A percentile compares a stretch with the other conserved stretches of the same genome.
Evolutionary conservation across 2,888 invertebrate genomes (phyloP).

Genomic region (Eledone cirrhosa): DNA sequence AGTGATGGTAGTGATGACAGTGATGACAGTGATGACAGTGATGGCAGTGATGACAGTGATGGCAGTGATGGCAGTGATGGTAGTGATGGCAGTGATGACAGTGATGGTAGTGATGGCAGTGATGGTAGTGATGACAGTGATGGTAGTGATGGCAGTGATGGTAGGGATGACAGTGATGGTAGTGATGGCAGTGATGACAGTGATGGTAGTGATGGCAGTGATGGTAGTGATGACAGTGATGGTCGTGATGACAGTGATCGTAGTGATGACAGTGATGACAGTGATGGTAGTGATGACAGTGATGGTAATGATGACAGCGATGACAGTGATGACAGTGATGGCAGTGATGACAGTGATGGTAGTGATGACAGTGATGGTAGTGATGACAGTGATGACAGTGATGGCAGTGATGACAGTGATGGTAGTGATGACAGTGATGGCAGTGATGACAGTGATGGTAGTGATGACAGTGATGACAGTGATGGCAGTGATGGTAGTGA

Average conservation of each 20-base stretch:
- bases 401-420: constrained; percentile 10
- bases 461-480: too few relatives aligned
- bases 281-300: constrained; percentile 18
- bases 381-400: constrained; percentile 23
- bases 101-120: constrained; percentile 32
- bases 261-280: too few relatives aligned
- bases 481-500: too few relatives aligned
- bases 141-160: neutral
- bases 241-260: too few relatives aligned
- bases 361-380: neutral
- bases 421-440: too few relatives aligned
- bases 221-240: constrained; percentile 29
- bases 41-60: constrained; percentile 4
- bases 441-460: too few relatives aligned
- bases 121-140: neutral
- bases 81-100: constrained; percentile 30
- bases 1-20: constrained; percentile 22
- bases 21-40: neutral
- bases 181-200: constrained; percentile 29
- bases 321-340: neutral
- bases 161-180: constrained; percentile 18
- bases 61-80: constrained; percentile 27
- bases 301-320: constrained; percentile 20
- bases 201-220: constrained; percentile 28
- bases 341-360: constrained; percentile 8